Evolutionary conservation across 64 coral and sea anemone species (phyloP), one percentile per base, ranked within the genome.

Genomic region (Orbicella faveolata): DNA sequence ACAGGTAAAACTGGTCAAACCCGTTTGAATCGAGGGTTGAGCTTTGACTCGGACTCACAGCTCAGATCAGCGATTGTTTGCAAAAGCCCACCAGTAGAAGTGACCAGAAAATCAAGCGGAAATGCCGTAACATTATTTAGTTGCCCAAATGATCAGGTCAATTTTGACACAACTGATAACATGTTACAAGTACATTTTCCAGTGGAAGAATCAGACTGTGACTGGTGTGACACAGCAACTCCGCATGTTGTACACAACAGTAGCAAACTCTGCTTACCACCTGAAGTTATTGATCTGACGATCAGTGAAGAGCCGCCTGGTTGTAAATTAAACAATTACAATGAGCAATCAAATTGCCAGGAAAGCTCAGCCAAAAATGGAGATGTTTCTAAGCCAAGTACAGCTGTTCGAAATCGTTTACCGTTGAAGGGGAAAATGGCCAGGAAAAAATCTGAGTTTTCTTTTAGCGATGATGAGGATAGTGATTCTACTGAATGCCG

Each of bases 401-500:
- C 75, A 44, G 35, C 17, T 36, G 18, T 36, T n/a, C 30, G 18
- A 19, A 41, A 41, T 18, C 39, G 51, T 52, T 72, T 34, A 34
- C 63, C 36, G 2, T 48, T 85, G 1, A 33, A 48, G 63, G 48
- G 36, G 20, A 75, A 48, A 25, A 25, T 10, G 1, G 70, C 36
- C 20, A 89, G 54, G 75, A 81, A 48, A 65, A 90, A 7, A 21
- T 75, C 59, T 19, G 72, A 23, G 9, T 89, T 89, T 14, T 82
- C 77, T 82, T 94, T 94, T 76, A 94, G 89, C 69, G 89, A 94
- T 94, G 93, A 90, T 53, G 93, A 94, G n/a, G 88, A 94, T 79
- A 74, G 79, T 41, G 83, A 90, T 37, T 75, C 76, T 74, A 78
- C 35, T 11, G 55, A 70, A 73, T 34, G 10, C 18, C 19, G 9